These are phyloP conservation scores for Standfussiana lucernea DNA, from an alignment of 2,888 invertebrate species.

Conservation along the genomic window DNA sequence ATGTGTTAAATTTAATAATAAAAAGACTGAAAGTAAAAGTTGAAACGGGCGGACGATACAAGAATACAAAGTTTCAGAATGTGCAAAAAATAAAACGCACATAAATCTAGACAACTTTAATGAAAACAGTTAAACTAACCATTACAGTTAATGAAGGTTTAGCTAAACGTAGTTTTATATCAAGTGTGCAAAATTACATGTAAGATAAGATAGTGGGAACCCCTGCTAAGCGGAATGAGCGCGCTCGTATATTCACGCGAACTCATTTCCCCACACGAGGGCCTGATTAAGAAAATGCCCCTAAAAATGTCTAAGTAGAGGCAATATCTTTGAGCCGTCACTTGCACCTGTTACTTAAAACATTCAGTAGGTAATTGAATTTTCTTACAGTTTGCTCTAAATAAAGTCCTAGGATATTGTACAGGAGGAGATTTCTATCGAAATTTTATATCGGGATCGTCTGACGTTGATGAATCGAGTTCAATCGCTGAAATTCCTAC, in stretches of 20 bases:
- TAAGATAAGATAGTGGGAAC: constrained; percentile 59
- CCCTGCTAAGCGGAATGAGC: constrained; percentile 57
- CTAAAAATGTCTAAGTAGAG: constrained; percentile 62
- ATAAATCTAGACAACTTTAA: constrained; percentile 39
- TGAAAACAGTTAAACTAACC: constrained; percentile 48
- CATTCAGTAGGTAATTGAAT: constrained; percentile 67
- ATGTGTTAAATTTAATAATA: not conserved
- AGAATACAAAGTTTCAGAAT: not conserved
- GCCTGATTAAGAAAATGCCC: constrained; percentile 65
- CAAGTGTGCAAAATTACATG: constrained; percentile 59
- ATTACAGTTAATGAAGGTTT: constrained; percentile 56
- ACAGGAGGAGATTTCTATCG: constrained; percentile 40
- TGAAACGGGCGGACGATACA: not conserved
- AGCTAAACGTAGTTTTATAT: constrained; percentile 51
- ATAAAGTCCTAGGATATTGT: constrained; percentile 53
- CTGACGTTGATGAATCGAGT: constrained; percentile 61
- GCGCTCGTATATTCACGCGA: constrained; percentile 59
- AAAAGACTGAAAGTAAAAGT: not conserved
- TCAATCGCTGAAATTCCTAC: constrained; percentile 26
- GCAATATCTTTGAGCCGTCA: constrained; percentile 59
- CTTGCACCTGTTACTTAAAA: constrained; percentile 68
- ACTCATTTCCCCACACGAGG: constrained; percentile 66
- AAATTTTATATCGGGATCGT: constrained; percentile 57
- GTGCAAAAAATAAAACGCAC: not conserved
- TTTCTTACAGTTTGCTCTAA: constrained; percentile 55